Conservation (phyloP, 2,888 invertebrate species). For the Lysandra coridon region DNA sequence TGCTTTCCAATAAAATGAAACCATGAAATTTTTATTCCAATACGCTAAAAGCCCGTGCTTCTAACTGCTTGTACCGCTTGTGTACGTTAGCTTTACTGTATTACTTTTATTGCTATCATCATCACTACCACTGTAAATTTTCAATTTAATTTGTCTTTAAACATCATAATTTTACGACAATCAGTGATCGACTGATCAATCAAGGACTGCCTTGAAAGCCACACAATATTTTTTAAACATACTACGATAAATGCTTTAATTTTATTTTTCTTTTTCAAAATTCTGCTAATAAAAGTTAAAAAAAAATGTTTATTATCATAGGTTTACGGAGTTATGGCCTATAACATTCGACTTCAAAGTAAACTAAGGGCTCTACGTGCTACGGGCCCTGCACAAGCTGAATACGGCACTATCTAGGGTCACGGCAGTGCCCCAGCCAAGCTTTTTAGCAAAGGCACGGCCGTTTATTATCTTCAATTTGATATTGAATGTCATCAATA, state of each 20-base stretch:
- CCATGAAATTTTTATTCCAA: conserved; percentile 29
- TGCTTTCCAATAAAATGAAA: conserved; percentile 29
- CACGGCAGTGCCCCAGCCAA: too few relatives aligned
- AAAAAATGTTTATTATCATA: too few relatives aligned
- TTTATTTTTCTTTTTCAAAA: too few relatives aligned
- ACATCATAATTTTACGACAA: background rate
- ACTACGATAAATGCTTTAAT: too few relatives aligned
- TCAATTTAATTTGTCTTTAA: background rate
- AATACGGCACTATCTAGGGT: background rate
- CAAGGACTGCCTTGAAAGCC: too few relatives aligned
- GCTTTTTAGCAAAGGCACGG: too few relatives aligned
- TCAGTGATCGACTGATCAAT: too few relatives aligned
- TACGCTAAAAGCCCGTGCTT: conserved; percentile 23
- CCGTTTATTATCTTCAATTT: background rate
- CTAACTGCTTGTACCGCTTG: background rate
- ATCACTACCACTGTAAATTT: background rate
- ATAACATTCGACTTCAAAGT: too few relatives aligned
- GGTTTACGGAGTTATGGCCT: too few relatives aligned
- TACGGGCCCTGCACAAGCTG: background rate
- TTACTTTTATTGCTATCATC: conserved; percentile 2
- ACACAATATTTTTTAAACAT: too few relatives aligned
- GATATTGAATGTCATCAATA: background rate
- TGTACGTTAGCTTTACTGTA: background rate
- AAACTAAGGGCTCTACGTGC: background rate
- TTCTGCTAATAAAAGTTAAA: too few relatives aligned